Evolutionary conservation across 2,888 invertebrate species (phyloP), one percentile per base, ranked within the genome.

Genomic region (Trissonchulus latispiculum): DNA sequence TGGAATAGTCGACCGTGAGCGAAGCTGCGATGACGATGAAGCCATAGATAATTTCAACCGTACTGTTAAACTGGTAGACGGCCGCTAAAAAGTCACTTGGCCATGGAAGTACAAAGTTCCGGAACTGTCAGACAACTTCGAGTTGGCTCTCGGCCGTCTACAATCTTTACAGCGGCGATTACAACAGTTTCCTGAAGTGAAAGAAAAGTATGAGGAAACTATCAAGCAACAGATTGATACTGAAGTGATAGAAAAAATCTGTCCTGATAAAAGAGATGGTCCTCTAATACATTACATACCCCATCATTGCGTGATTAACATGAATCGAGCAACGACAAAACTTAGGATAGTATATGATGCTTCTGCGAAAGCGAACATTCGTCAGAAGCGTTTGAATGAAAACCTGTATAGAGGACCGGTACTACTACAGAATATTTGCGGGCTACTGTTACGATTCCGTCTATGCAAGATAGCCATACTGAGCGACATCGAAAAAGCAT

Each of bases 271-370:
- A 15, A 72, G 15, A 8, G n/a, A 29, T 35, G 29, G 48, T 15
- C 48, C 23, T 29, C 15, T 3, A 8, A 72, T 31, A 8, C 76
- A 76, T 59, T 77, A 76, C 59, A 29, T 76, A 1, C 75, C 76
- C 0, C 75, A 77, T 64, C 76, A 77, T n/a, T 32, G 71, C 0
- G 77, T 76, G 0, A 36, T 76, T n/a, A 70, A 66, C 0, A 70
- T 72, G 23, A 23, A 71, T 1, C 76, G 75, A 18, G n/a, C 64
- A 29, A 67, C 48, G 8, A 48, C 77, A 0, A 80, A 80, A 70
- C 35, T 80, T 23, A 36, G 78, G 15, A 70, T 76, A 29, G 79
- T 80, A 8, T 79, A 73, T 67, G 79, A 79, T 73, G 79, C 74
- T 2, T 75, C 75, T 1, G 72, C 70, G 0, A 70, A 37, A 70